Evolutionary conservation across 2,888 invertebrate species (phyloP).

Genomic region (Venusia cambrica): DNA sequence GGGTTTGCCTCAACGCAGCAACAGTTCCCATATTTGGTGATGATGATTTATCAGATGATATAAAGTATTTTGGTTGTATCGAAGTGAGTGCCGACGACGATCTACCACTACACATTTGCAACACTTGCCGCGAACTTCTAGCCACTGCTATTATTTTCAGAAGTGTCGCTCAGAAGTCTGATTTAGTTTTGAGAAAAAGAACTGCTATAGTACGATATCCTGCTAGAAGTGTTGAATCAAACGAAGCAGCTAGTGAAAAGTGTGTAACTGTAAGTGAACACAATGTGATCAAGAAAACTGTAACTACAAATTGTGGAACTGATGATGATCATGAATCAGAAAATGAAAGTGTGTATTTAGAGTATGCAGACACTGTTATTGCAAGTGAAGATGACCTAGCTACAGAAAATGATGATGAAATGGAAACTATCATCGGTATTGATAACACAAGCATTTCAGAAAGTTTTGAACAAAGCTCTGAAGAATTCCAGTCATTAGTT

Average conservation of each 20-base stretch:
- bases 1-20: conserved; percentile 8
- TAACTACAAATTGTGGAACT: neutral
- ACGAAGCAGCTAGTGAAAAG: too few relatives aligned
- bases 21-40: conserved; percentile 7
- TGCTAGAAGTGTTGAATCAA: too few relatives aligned
- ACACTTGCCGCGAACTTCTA: conserved; percentile 1
- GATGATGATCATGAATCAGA: conserved; percentile 9
- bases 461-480: conserved; percentile 21
- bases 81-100: conserved; percentile 3
- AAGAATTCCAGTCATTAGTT: conserved; percentile 8
- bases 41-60: conserved; percentile 2
- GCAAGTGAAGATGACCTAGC: conserved; percentile 3
- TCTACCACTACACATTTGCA: conserved; percentile 11
- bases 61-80: conserved; percentile 5
- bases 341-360: conserved; percentile 12
- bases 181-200: conserved; percentile 5
- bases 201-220: too few relatives aligned
- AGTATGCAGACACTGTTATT: conserved; percentile 8
- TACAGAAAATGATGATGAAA: conserved; percentile 1
- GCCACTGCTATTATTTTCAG: conserved; percentile 6
- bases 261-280: neutral
- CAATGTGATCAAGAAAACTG: neutral
- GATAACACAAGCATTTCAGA: conserved; percentile 9
- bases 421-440: neutral
- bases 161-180: conserved; percentile 6